These are phyloP conservation scores for Falcaria lacertinaria DNA, from an alignment of 2,888 invertebrate genomes.

Conservation along the genomic window DNA sequence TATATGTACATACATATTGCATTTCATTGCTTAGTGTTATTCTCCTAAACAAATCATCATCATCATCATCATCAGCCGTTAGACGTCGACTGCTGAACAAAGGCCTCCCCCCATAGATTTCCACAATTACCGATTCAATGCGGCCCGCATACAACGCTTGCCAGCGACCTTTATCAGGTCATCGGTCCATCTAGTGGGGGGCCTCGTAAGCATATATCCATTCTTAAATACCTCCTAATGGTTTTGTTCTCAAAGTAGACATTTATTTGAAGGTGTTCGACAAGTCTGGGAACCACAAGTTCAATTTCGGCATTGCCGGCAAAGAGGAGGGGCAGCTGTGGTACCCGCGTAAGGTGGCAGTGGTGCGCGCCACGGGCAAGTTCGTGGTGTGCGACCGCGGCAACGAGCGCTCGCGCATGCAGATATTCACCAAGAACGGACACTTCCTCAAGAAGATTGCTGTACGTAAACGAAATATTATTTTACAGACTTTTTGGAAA, in stretches of 20 bases:
- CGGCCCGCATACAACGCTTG: no score
- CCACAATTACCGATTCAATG: no score
- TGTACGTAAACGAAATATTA: conserved; percentile 39
- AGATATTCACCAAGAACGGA: conserved; percentile 97
- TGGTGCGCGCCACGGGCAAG: conserved; percentile 91
- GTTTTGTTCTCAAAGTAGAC: neutral
- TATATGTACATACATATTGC: no score
- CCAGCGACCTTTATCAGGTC: no score
- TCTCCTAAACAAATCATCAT: no score
- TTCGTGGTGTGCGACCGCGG: conserved; percentile 99
- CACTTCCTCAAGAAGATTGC: conserved; percentile 98
- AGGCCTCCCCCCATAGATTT: no score
- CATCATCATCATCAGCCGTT: no score
- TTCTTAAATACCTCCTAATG: neutral
- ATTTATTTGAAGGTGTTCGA: conserved; percentile 88
- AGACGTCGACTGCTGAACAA: no score
- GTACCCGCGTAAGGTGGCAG: conserved; percentile 98
- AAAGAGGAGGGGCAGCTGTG: conserved; percentile 98
- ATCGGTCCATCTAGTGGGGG: no score
- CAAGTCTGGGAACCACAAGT: conserved; percentile 94
- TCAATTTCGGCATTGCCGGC: conserved; percentile 96
- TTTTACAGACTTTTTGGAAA: no score
- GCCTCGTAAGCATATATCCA: neutral
- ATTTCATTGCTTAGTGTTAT: no score
- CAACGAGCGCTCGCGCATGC: conserved; percentile 97